Conservation (phyloP, 2,113 vertebrate species). For the Aptenodytes forsteri region DNA sequence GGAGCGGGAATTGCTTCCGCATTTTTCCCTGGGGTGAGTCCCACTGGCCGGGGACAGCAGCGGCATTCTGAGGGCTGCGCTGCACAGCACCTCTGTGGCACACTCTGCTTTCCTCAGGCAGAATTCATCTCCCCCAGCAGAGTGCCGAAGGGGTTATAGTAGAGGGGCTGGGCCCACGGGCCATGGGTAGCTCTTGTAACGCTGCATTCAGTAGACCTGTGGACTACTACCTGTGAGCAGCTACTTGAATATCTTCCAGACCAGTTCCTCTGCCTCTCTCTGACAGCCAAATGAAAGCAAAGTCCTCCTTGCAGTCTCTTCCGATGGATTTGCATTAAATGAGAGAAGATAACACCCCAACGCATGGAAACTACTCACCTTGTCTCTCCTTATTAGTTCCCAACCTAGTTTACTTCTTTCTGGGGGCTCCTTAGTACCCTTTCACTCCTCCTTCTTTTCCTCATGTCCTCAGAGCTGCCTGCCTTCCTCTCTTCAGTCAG, state of each 20-base stretch:
- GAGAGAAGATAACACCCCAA: not conserved
- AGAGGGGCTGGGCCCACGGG: not conserved
- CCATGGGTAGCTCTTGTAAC: no score
- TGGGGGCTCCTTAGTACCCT: not conserved
- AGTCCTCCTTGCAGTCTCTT: not conserved
- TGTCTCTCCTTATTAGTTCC: not conserved
- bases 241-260: not conserved
- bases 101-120: not conserved
- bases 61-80: accelerated
- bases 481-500: not conserved
- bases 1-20: not conserved
- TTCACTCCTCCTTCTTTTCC: not conserved
- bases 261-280: not conserved
- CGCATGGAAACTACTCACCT: not conserved
- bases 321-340: accelerated
- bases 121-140: not conserved
- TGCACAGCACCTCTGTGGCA: not conserved
- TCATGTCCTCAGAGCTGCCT: not conserved
- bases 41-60: not conserved
- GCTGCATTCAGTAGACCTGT: not conserved
- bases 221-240: not conserved
- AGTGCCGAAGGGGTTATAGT: not conserved
- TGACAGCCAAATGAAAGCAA: not conserved
- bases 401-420: not conserved
- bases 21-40: not conserved